phyloP scores from a whole-genome alignment of 2,113 vertebrate species.

The Tricholaema leucomelas region DNA sequence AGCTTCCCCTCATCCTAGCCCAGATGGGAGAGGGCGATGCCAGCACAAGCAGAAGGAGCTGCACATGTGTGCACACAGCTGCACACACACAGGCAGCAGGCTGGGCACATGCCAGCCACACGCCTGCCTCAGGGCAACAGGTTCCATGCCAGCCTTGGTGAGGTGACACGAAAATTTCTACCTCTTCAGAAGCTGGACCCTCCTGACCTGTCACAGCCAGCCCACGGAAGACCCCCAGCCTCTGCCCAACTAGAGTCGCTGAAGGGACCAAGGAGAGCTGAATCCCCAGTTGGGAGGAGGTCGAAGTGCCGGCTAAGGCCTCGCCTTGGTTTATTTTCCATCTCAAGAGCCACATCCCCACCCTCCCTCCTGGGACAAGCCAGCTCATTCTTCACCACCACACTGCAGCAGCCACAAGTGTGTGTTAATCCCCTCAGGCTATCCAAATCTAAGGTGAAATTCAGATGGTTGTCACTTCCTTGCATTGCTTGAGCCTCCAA shows the following conservation, averaged over 20 bases:
- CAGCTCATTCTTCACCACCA: neutral
- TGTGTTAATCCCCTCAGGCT: neutral
- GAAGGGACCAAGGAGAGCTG: neutral
- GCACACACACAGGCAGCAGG: neutral
- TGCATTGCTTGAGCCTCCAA: neutral
- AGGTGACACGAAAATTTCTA: neutral
- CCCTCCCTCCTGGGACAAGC: neutral
- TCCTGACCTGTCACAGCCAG: neutral
- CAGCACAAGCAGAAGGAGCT: neutral
- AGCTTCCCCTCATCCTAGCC: neutral
- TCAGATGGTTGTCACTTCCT: neutral
- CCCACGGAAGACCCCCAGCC: neutral
- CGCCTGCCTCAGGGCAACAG: neutral
- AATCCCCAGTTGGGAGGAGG: neutral
- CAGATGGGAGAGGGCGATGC: fast-evolving
- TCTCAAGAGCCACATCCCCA: neutral
- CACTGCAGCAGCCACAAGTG: neutral
- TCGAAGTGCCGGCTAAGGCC: neutral
- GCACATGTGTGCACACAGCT: fast-evolving
- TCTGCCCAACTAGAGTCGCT: neutral
- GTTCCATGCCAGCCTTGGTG: neutral
- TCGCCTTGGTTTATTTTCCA: neutral
- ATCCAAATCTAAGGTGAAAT: neutral
- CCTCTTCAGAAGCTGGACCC: neutral
- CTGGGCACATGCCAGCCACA: neutral